Evolutionary conservation across 1,140 invertebrate genomes (phyloP).

Genomic region (Pachyrhynchus sulphureomaculatus): DNA sequence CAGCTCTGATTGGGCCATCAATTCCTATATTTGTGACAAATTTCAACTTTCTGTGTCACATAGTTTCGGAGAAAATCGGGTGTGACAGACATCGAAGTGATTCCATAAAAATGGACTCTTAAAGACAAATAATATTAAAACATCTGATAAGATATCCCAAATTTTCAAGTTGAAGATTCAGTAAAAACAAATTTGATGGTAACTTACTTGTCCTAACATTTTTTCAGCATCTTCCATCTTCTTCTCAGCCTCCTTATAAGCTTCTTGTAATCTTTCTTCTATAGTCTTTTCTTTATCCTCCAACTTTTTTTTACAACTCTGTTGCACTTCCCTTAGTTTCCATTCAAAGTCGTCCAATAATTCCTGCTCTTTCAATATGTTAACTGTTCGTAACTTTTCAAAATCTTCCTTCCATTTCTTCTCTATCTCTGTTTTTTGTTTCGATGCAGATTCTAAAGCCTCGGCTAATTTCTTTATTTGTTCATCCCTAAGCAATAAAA

Average conservation of each 20-base stretch:
- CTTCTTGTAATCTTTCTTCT: conserved; percentile 55
- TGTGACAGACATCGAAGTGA: no score
- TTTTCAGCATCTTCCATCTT: conserved; percentile 52
- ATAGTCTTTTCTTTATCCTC: conserved; percentile 56
- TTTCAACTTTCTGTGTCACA: no score
- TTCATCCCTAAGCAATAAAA: conserved; percentile 42
- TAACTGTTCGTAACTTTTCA: conserved; percentile 59
- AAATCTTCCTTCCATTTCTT: conserved; percentile 64
- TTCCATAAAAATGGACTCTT: no score
- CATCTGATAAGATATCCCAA: no score
- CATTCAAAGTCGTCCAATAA: conserved; percentile 69
- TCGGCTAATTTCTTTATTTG: conserved; percentile 56
- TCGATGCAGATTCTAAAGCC: conserved; percentile 60
- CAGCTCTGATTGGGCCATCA: no score
- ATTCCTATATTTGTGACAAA: no score
- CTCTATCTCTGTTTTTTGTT: conserved; percentile 60
- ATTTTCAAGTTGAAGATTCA: no score
- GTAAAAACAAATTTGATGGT: no score
- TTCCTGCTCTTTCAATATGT: conserved; percentile 61
- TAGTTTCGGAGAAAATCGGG: no score
- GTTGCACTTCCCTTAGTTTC: conserved; percentile 66
- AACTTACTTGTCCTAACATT: conserved; percentile 50
- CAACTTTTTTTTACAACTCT: conserved; percentile 61
- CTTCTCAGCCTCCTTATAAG: conserved; percentile 53
- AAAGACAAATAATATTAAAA: no score